Base-by-base conservation (phyloP, 1,140 invertebrate species). In the Trichonephila clavata region DNA sequence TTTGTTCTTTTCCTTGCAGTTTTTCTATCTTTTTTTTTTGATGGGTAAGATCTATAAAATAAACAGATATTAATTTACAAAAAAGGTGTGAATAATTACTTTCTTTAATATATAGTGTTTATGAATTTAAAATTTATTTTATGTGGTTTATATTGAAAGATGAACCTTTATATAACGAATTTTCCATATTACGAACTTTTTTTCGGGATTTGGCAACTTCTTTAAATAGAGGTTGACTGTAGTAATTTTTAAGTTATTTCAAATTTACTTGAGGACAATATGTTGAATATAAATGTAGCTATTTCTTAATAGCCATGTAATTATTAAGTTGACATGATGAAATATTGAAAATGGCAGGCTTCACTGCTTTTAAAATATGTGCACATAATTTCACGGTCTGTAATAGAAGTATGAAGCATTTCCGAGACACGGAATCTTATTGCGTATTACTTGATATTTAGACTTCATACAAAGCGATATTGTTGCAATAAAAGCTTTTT, bases 321-420 rank as follows among this genome's bases (percentile, higher is more conserved):
- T 18, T 32, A 32, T 6, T 20, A 18, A 77, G 32, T 39, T 18
- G 27, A 39, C 18, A 77, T 18, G 32, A 5, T 32, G 71, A 77
- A 77, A 39, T 20, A 32, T 1, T 18, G 18, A 77, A 32, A 39
- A 39, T 77, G 71, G 20, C 32, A 77, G 71, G 71, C 71, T 16
- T 20, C 71, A 39, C 6, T 77, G 27, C 27, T 32, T 39, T 20
- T 7, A 18, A 77, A 77, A 71, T 71, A 71, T 71, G 68, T 14
- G 24, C 27, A 32, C 71, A 77, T 27, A 71, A 71, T 71, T 71
- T 71, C 68, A 77, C 71, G 71, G 71, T 77, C 3, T 32, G 71
- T 27, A 32, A 39, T 20, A 77, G 27, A 77, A 5, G 71, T 39
- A 32, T 77, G 71, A 77, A 77, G 71, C 32, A 77, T 77, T 77